Percentiles rank a stretch among this genome's conserved stretches.
Evolutionary conservation across 2,797 vertebrate genomes (phyloP).

Genomic region (Linurgus olivaceus): DNA sequence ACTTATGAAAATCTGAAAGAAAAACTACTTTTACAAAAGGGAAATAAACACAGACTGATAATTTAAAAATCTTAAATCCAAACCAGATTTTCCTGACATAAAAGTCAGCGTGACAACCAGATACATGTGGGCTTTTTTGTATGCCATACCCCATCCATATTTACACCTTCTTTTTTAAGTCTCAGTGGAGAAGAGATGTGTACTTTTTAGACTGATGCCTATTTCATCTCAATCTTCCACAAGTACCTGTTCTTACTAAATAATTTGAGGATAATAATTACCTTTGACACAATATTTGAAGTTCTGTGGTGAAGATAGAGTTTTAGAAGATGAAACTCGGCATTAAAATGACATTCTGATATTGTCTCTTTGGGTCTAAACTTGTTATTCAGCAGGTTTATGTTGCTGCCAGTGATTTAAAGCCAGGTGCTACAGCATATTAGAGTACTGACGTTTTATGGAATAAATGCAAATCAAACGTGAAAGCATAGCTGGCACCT

Average conservation of each 20-base stretch:
- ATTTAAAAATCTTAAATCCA: not conserved
- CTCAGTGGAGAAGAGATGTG: not conserved
- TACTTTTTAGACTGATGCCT: not conserved
- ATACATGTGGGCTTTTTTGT: not conserved
- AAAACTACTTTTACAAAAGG: not conserved
- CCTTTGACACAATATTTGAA: not conserved
- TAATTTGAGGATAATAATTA: not conserved
- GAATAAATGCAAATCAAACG: conserved; percentile 12
- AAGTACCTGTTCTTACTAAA: not conserved
- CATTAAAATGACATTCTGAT: not conserved
- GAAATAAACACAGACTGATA: not conserved
- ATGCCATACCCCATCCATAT: not conserved
- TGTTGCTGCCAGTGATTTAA: not conserved
- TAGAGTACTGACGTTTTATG: not conserved
- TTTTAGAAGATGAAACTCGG: not conserved
- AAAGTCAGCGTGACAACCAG: not conserved
- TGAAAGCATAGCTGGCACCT: conserved; percentile 45
- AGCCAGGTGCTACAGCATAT: not conserved
- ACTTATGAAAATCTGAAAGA: not conserved
- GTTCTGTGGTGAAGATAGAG: not conserved
- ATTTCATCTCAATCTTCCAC: not conserved
- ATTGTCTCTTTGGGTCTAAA: not conserved
- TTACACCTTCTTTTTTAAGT: not conserved
- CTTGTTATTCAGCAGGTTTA: not conserved
- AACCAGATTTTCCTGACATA: not conserved